Conservation (phyloP, 2,797 vertebrate species). For the Pterois miles region DNA sequence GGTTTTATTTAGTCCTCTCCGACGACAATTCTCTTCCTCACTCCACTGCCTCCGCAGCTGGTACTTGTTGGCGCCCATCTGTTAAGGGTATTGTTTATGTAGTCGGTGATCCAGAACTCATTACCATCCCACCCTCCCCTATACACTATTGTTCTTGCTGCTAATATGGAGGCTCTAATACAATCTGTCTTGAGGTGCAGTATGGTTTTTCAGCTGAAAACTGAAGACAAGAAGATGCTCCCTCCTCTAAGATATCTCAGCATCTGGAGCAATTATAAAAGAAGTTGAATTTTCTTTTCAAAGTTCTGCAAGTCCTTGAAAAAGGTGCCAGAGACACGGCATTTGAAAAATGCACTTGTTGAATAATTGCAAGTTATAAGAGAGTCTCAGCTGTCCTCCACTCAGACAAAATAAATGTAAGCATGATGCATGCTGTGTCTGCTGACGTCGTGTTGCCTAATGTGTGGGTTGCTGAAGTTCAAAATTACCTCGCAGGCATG, state of each 20-base stretch:
- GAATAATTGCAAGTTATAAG: neutral
- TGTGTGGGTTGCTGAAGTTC: neutral
- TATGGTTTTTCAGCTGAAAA: slow-evolving; percentile 11
- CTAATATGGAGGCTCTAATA: slow-evolving; percentile 73
- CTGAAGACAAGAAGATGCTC: slow-evolving; percentile 25
- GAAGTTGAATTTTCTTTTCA: slow-evolving; percentile 3
- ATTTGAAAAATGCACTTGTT: neutral
- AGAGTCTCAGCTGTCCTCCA: neutral
- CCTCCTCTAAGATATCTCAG: neutral
- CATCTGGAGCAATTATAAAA: slow-evolving; percentile 13
- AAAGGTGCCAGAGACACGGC: neutral
- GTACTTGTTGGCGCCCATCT: slow-evolving; percentile 83
- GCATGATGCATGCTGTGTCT: too few relatives aligned
- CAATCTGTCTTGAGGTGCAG: slow-evolving; percentile 54
- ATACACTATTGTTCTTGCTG: slow-evolving; percentile 79
- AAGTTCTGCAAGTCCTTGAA: slow-evolving; percentile 30
- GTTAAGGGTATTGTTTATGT: slow-evolving; percentile 84
- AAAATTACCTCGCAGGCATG: neutral
- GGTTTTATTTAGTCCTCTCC: slow-evolving; percentile 80
- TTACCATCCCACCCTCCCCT: slow-evolving; percentile 79
- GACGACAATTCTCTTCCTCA: slow-evolving; percentile 74
- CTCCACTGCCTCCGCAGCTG: slow-evolving; percentile 83
- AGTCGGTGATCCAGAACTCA: slow-evolving; percentile 84
- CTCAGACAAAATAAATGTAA: neutral
- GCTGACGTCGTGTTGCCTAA: neutral